Evolutionary conservation across 30 jellyfish, hydroid and myxozoan genomes (phyloP).

Genomic region (Aurelia aurita): DNA sequence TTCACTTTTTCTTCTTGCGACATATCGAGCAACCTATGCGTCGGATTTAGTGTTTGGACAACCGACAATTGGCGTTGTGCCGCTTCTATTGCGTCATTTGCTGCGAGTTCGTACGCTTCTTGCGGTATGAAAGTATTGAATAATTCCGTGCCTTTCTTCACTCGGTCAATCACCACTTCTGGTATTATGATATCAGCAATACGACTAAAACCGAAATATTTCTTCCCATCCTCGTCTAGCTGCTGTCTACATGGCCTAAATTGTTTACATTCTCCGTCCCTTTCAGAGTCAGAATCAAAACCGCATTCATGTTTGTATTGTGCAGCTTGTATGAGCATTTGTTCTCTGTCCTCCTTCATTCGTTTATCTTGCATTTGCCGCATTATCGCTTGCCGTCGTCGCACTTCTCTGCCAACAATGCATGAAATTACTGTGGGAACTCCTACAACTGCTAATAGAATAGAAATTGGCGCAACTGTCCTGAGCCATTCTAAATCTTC

Average conservation of each 20-base stretch:
- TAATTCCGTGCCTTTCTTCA: slow-evolving; percentile 68
- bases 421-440: slow-evolving; percentile 90
- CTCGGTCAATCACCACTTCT: slow-evolving; percentile 65
- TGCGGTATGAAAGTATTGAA: slow-evolving; percentile 62
- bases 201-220: slow-evolving; percentile 62
- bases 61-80: slow-evolving; percentile 38
- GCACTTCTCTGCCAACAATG: slow-evolving; percentile 85
- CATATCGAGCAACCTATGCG: slow-evolving; percentile 18
- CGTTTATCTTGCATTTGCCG: slow-evolving; percentile 80
- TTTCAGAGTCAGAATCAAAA: slow-evolving; percentile 67
- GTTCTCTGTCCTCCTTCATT: slow-evolving; percentile 84
- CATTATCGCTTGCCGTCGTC: slow-evolving; percentile 81
- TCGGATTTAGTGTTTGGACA: slow-evolving; percentile 32
- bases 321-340: slow-evolving; percentile 76
- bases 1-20: slow-evolving; percentile 53
- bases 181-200: slow-evolving; percentile 76
- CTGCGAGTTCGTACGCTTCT: slow-evolving; percentile 39
- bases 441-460: slow-evolving; percentile 76
- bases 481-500: slow-evolving; percentile 84
- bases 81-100: slow-evolving; percentile 27
- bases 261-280: slow-evolving; percentile 17
- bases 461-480: slow-evolving; percentile 84
- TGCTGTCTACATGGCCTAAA: slow-evolving; percentile 44
- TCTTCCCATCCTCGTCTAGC: slow-evolving; percentile 58
- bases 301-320: slow-evolving; percentile 87